Evolutionary conservation across 2,113 vertebrate genomes (phyloP), one percentile per base, ranked within the genome.

Genomic region (Elachura formosa): DNA sequence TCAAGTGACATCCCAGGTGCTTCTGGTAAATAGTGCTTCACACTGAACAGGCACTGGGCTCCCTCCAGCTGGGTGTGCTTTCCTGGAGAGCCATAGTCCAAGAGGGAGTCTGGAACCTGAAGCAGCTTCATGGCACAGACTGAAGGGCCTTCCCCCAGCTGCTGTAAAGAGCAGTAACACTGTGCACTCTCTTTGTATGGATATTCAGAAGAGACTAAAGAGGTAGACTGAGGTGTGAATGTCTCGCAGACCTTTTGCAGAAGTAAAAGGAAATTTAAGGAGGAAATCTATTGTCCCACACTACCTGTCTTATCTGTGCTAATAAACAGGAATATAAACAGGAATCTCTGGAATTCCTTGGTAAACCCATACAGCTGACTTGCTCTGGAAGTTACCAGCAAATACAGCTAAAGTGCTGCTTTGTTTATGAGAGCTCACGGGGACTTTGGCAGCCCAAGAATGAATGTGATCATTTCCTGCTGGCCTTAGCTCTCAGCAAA

Each of bases 311-410:
- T 90, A 86, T 93, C 80, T 66, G 77, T 84, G 76, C 40, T 90
- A 81, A 86, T 71, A 71, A 74, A 74, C 20, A 55, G 41, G 69
- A 84, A 45, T 80, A 34, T 48, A 64, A 81, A 48, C 36, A 84
- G 48, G 68, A 86, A 95, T 93, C 48, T 81, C 56, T 81, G 86
- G 83, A 91, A 92, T 92, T 81, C 80, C 45, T 75, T 82, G 40
- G 34, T 86, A 88, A 77, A 34, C 5, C 12, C 38, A 31, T 24
- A 69, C 25, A 66, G 58, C 34, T 86, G 79, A 58, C 33, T 94
- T 82, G 66, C 67, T 72, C 71, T 88, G 46, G 49, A 90, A 88
- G 67, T 66, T 48, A 45, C 41, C 40, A 83, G 63, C 45, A 93
- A 78, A 34, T n/a, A 52, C 43, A 59, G 25, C 38, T 73, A 66